Evolutionary conservation across 2,888 invertebrate genomes (phyloP).

Genomic region (Polylopha cassiicola): DNA sequence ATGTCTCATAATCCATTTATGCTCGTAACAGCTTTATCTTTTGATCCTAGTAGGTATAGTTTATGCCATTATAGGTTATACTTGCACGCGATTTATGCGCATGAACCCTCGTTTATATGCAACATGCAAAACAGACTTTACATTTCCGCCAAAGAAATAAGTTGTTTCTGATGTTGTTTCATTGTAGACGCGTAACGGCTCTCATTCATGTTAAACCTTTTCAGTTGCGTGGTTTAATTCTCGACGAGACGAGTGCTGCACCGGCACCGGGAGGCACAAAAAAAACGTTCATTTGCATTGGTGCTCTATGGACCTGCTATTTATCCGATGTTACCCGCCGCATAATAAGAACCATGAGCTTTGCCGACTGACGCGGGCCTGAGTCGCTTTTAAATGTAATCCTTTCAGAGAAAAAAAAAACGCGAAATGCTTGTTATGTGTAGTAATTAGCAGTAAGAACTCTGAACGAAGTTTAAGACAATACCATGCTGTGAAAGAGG

Average conservation of each 20-base stretch:
- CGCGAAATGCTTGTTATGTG: conserved; percentile 38
- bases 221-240: conserved; percentile 66
- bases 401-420: conserved; percentile 44
- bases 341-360: conserved; percentile 61
- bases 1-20: too few species aligned
- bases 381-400: conserved; percentile 49
- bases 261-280: conserved; percentile 48
- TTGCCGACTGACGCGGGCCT: conserved; percentile 49
- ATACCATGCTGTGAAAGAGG: too few species aligned
- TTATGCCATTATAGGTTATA: too few species aligned
- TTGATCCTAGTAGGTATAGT: too few species aligned
- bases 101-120: too few species aligned
- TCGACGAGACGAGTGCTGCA: conserved; percentile 54
- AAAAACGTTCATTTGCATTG: conserved; percentile 70
- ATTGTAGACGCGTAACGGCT: conserved; percentile 55
- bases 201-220: conserved; percentile 72
- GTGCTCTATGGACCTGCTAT: conserved; percentile 53
- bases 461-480: conserved; percentile 13
- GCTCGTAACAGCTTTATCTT: too few species aligned
- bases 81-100: too few species aligned
- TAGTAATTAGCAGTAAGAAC: conserved; percentile 43
- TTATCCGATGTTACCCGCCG: conserved; percentile 63
- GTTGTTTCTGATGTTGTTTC: conserved; percentile 66
- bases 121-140: conserved; percentile 48
- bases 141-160: conserved; percentile 58